Evolutionary conservation across 1,140 invertebrate species (phyloP), one percentile per base, ranked within the genome.

Genomic region (Nylanderia fulva): DNA sequence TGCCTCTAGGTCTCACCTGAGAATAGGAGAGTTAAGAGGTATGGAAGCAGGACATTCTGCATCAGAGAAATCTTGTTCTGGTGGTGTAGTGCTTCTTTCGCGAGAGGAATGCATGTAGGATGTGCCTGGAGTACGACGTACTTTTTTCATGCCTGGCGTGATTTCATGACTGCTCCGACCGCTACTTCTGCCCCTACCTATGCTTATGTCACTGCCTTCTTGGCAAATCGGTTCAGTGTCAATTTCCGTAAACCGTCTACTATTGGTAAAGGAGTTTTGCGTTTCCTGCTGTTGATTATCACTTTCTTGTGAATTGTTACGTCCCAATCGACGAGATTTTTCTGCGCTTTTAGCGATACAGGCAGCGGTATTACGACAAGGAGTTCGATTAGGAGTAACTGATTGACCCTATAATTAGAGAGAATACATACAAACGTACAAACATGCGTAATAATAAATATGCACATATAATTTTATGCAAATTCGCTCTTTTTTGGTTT

Each of bases 181-280:
- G 13, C 45, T 86, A 15, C 74, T 60, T 21, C 76, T 85, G 21
- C 88, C 88, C n/a, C 66, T 87, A 39, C 88, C 82, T 0, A 87
- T 5, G 33, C 82, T 71, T 42, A 3, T 9, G 2, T 69, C 39
- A 8, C n/a, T 66, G 0, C 18, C 58, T 52, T 90, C 88, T 13
- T 84, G 84, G 15, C 82, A 87, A 6, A 87, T 90, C 0, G 85
- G 61, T 39, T 85, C 85, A 11, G 71, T 85, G 1, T 69, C 58
- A 9, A 87, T 87, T 29, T 89, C 85, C 0, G 88, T 77, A 6
- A 77, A 9, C n/a, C 74, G 33, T 48, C 77, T 45, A 15, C 11
- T 63, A 21, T 39, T 39, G 39, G 13, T 0, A n/a, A n/a, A n/a
- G 11, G 54, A 24, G 9, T 89, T 60, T 5, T 75, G 68, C 6